A percentile compares a stretch with the other conserved stretches of the same genome.
Conservation (phyloP, 2,888 invertebrate species). For the Macrophya annulata region DNA sequence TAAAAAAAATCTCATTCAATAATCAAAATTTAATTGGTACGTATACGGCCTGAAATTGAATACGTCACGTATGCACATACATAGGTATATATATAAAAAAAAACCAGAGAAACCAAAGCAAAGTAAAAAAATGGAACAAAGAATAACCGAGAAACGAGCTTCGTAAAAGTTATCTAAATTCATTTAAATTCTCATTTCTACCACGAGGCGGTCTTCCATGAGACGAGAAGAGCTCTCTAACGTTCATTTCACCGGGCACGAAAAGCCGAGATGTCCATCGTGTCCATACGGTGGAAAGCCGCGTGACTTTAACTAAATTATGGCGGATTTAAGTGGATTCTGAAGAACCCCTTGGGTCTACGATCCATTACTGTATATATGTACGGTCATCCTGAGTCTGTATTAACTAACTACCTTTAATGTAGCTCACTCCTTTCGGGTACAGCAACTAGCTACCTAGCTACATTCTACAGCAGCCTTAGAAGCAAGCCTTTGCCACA, state of each 20-base stretch:
- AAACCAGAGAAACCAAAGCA: background rate
- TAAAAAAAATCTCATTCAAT: background rate
- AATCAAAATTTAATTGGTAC: background rate
- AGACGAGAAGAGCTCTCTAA: slow-evolving; percentile 12
- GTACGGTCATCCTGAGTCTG: slow-evolving; percentile 24
- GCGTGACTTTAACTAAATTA: slow-evolving; percentile 75
- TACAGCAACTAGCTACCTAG: background rate
- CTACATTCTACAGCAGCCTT: background rate
- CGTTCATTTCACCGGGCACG: background rate
- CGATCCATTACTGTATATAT: slow-evolving; percentile 36
- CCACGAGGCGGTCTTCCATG: slow-evolving; percentile 4
- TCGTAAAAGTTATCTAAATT: background rate
- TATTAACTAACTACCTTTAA: background rate
- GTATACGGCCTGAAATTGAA: no score
- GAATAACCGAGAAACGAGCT: background rate
- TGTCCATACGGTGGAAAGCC: slow-evolving; percentile 60
- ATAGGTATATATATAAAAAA: background rate
- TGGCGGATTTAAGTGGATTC: slow-evolving; percentile 78
- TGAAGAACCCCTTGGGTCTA: slow-evolving; percentile 73
- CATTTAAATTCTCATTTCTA: slow-evolving; percentile 28
- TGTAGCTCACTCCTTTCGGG: slow-evolving; percentile 27
- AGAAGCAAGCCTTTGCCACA: background rate
- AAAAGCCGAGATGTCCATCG: slow-evolving; percentile 10
- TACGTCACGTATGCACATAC: no score
- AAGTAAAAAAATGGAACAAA: background rate